Percentiles rank a stretch among this genome's conserved stretches.
Conservation (phyloP, 2,113 vertebrate genomes). For the Onychostoma macrolepis region DNA sequence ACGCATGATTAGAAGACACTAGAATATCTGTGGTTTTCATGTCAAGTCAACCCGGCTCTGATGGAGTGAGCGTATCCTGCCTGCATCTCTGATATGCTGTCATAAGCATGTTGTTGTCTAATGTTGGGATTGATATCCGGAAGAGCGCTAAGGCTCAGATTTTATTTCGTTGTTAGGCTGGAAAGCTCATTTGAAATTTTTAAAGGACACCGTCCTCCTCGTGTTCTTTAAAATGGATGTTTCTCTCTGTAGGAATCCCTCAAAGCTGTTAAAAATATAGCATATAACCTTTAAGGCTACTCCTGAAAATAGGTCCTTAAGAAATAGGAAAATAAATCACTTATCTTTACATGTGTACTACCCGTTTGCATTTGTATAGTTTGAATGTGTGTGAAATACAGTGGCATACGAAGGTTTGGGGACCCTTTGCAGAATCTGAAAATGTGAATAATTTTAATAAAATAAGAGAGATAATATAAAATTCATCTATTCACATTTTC, state of each 20-base stretch:
- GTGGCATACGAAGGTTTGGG: too few species aligned
- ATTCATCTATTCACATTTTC: too few species aligned
- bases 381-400: neutral
- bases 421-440: too few species aligned
- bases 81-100: slow-evolving; percentile 13
- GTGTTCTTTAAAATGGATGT: neutral
- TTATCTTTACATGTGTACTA: neutral
- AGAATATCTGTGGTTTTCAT: slow-evolving; percentile 13
- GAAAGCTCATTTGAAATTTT: slow-evolving; percentile 28
- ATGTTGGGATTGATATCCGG: slow-evolving; percentile 9
- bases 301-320: neutral
- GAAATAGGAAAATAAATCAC: too few species aligned
- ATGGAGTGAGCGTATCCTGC: slow-evolving; percentile 8
- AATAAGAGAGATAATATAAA: too few species aligned
- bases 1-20: slow-evolving; percentile 19
- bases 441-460: too few species aligned
- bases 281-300: neutral
- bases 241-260: neutral
- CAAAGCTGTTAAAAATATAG: neutral
- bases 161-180: neutral
- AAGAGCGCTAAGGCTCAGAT: neutral
- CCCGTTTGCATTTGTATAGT: neutral
- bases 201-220: neutral
- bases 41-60: slow-evolving; percentile 1
- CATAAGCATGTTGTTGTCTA: slow-evolving; percentile 15